phyloP scores from a whole-genome alignment of 92 coral and sea anemone species.

The Anthopleura xanthogrammica region DNA sequence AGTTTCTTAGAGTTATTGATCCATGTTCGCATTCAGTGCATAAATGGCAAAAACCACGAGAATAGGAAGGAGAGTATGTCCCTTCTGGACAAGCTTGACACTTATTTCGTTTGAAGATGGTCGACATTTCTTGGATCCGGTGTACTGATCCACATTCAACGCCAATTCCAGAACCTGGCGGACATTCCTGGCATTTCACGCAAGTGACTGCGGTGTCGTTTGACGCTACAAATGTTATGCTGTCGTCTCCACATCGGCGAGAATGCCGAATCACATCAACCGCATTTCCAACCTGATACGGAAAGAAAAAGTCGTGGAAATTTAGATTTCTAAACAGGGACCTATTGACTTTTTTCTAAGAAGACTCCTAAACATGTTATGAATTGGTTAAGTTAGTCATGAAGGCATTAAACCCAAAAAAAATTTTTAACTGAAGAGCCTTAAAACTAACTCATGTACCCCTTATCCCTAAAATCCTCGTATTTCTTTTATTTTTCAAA shows the following conservation, averaged over 20 bases:
- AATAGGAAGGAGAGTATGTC: background rate
- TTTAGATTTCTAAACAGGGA: background rate
- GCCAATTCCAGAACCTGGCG: background rate
- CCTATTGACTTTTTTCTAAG: no score
- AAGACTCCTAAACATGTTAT: no score
- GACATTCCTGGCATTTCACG: background rate
- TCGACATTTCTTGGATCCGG: no score
- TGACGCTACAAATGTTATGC: background rate
- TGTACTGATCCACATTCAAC: background rate
- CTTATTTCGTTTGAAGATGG: background rate
- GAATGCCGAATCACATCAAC: no score
- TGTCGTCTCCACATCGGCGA: background rate
- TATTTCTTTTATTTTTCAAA: no score
- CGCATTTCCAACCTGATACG: background rate
- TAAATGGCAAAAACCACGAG: background rate
- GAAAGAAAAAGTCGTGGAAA: background rate
- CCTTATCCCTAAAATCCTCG: no score
- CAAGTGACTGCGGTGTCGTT: background rate
- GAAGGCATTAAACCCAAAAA: no score
- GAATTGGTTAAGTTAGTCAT: no score
- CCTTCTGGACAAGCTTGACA: background rate
- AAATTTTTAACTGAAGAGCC: no score
- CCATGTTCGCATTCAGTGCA: background rate
- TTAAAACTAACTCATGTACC: no score
- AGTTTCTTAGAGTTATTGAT: background rate